phyloP scores from a whole-genome alignment of 2,888 invertebrate species.

The Gibbula magus region DNA sequence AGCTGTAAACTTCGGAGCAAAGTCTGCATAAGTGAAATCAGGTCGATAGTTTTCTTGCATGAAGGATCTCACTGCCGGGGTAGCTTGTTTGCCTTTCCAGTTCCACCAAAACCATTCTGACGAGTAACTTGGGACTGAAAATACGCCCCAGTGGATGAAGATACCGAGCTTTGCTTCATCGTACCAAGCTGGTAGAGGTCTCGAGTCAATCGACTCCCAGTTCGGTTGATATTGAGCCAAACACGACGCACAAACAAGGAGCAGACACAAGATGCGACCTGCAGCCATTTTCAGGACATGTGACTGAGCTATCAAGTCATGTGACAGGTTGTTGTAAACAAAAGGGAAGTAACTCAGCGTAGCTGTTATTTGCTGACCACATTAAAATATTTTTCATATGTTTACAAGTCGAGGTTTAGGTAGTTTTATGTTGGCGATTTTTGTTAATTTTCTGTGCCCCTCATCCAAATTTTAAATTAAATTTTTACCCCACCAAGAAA shows the following conservation, averaged over 20 bases:
- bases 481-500: too few species aligned
- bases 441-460: too few species aligned
- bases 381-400: neutral
- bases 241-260: neutral
- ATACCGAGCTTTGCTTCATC: constrained; percentile 77
- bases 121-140: constrained; percentile 71
- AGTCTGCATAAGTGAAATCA: constrained; percentile 92
- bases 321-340: neutral
- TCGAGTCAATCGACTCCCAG: constrained; percentile 90
- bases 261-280: neutral
- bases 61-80: constrained; percentile 77
- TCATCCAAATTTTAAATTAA: too few species aligned
- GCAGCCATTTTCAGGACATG: neutral
- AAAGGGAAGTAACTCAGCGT: neutral
- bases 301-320: neutral
- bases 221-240: constrained; percentile 78
- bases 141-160: constrained; percentile 77
- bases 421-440: too few species aligned
- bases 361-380: neutral
- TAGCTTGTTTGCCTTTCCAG: constrained; percentile 81
- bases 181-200: constrained; percentile 81
- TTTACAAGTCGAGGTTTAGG: too few species aligned
- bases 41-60: constrained; percentile 90
- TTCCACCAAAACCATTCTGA: constrained; percentile 93
- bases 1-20: constrained; percentile 88